Base-by-base conservation (phyloP, 2,888 invertebrate genomes). In the Lampropteryx suffumata region DNA sequence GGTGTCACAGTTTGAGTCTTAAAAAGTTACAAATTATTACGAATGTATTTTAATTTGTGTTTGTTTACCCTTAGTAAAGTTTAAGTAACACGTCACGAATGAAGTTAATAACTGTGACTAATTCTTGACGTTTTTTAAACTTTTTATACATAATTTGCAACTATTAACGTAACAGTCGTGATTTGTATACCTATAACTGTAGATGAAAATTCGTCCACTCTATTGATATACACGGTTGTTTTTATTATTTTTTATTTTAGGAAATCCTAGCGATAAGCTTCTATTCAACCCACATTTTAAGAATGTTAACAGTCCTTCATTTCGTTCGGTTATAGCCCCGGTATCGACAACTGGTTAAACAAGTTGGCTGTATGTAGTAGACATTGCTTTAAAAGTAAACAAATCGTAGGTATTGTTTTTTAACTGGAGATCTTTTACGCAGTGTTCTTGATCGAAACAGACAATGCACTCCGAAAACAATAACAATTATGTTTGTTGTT, bases 1-100 rank as follows among this genome's bases (percentile, higher is more conserved):
- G 73, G 86, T 88, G 86, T 83, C 84, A 84, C 81, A 79, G 76
- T 80, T 83, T 79, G 71, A 76, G 75, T 79, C 76, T 55, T 64
- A 59, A 50, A 37, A 50, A 63, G 64, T 59, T 60, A 47, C 27
- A 37, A 45, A 6, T 39, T 9, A 43, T 7, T 7, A 24, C 17
- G 17, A 24, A 45, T 13, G 12, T 26, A 24, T 40, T 35, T 24
- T 50, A 29, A 47, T 41, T 32, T 41, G 34, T 48, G 37, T 32
- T 41, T 48, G 37, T 32, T 41, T 30, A 46, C 45, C 30, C 33
- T 27, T 40, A 10, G 35, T 26, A 13, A 35, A 26, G 28, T 37
- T 34, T 39, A 14, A 27, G 33, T 29, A 48, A 27, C 39, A 48
- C 53, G 37, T 17, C 17, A 48, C 53, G 37, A 48, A 48, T 48